Conservation (phyloP, 2,797 vertebrate species). For the Allobates femoralis region DNA sequence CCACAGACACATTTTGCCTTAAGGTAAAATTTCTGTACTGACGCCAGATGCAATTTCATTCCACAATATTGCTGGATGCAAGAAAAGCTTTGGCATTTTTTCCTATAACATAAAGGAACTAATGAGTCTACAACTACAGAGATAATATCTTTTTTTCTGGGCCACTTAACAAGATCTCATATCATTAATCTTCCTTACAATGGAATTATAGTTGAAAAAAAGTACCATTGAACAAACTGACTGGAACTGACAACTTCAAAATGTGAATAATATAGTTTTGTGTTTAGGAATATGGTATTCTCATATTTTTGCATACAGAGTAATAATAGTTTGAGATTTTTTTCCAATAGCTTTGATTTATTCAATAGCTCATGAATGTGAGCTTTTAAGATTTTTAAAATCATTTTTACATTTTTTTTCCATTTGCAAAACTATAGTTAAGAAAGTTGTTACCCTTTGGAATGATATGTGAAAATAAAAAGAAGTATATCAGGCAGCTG, state of each 20-base stretch:
- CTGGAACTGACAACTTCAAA: conserved; percentile 26
- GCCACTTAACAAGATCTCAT: conserved; percentile 49
- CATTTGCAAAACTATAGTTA: no score
- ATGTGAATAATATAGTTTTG: conserved; percentile 36
- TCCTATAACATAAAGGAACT: conserved; percentile 48
- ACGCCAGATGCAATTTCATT: conserved; percentile 39
- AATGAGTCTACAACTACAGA: conserved; percentile 46
- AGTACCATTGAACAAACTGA: conserved; percentile 11
- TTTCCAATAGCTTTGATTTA: background rate
- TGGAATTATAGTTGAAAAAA: background rate
- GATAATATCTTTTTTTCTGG: conserved; percentile 47
- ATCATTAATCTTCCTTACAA: conserved; percentile 48
- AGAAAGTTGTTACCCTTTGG: no score
- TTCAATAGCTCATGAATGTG: no score
- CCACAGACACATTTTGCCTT: conserved; percentile 47
- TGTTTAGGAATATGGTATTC: conserved; percentile 4
- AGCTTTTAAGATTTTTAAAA: background rate
- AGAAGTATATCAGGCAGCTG: no score
- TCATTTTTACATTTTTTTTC: background rate
- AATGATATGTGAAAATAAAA: no score
- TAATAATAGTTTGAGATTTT: conserved; percentile 1
- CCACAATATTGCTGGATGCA: conserved; percentile 23
- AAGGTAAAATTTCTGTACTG: conserved; percentile 39
- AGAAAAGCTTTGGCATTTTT: conserved; percentile 42
- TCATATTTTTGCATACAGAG: background rate